Evolutionary conservation across 2,113 vertebrate genomes (phyloP), one percentile per base, ranked within the genome.

Genomic region (Eulemur macaco): DNA sequence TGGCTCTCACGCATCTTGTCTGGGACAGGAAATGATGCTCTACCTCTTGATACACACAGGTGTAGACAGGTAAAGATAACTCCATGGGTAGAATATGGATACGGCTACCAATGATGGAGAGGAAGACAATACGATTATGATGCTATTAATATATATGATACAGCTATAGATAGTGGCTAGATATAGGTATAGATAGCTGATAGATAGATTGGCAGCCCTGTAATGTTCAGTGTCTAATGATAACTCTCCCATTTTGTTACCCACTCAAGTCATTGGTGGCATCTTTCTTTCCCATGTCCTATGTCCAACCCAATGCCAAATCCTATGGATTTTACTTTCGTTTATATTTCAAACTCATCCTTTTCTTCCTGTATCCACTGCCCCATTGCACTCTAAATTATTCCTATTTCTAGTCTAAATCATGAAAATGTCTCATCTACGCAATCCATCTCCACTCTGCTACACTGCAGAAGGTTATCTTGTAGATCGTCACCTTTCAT

Each of bases 101-200:
- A 7, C 50, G 37, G 74, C 14, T 47, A 8, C 11, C 1, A 8
- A 6, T 56, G 60, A 45, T 8, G 23, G 8, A n/a, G 29, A 68
- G 31, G 54, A 25, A 73, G 20, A 10, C 7, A 14, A 15, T 56
- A 9, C 4, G 31, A 60, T 47, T 34, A 3, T 1, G 52, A 17
- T 14, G 50, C 39, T 12, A 42, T 39, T 25, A 1, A 20, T 6
- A 13, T 1, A 60, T 15, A 2, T 34, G 1, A 52, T 14, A n/a
- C 4, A 31, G 7, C 15, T 27, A 29, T 8, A 11, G 63, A 21
- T 4, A 15, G n/a, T 4, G 1, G 52, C 17, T 12, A 13, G 25
- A 12, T 23, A 39, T 54, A 5, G 52, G 5, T 6, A 31, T 17
- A 10, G 34, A 68, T 2, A 5, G 6, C 7, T 8, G 47, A 8